A percentile compares a stretch with the other conserved stretches of the same genome.
phyloP scores from a whole-genome alignment of 2,888 invertebrate genomes.

The Leptothorax acervorum region DNA sequence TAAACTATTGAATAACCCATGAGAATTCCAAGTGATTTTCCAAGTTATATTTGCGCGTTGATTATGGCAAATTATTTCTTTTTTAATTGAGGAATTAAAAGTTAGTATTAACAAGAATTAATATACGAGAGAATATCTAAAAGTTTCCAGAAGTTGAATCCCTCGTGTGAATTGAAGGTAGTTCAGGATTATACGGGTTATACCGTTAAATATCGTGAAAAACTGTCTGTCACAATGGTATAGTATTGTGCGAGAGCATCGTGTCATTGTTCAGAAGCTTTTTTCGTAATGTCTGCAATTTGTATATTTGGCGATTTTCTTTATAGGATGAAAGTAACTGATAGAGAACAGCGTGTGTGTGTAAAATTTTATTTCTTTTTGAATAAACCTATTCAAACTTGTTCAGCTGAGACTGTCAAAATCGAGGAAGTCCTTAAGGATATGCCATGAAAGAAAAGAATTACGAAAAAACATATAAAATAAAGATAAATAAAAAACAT shows the following conservation, averaged over 20 bases:
- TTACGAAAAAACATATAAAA: background rate
- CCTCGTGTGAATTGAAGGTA: background rate
- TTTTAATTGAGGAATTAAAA: background rate
- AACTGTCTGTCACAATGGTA: background rate
- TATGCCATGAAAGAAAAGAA: background rate
- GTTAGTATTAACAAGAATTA: background rate
- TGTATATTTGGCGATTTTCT: background rate
- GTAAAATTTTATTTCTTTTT: background rate
- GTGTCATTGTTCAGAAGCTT: background rate
- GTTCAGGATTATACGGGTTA: background rate
- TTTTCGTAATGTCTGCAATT: background rate
- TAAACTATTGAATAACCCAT: background rate
- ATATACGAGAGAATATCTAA: background rate
- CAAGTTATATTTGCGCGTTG: background rate
- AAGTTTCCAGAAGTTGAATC: background rate
- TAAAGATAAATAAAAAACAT: no score
- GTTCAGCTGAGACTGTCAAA: background rate
- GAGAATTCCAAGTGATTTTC: background rate
- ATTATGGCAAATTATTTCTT: background rate
- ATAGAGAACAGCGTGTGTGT: background rate
- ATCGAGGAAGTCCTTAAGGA: background rate
- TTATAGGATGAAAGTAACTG: background rate
- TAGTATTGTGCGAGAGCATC: background rate
- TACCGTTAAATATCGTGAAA: background rate
- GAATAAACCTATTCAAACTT: background rate